Conservation (phyloP, 2,797 vertebrate species). For the Propithecus deckenii region DNA sequence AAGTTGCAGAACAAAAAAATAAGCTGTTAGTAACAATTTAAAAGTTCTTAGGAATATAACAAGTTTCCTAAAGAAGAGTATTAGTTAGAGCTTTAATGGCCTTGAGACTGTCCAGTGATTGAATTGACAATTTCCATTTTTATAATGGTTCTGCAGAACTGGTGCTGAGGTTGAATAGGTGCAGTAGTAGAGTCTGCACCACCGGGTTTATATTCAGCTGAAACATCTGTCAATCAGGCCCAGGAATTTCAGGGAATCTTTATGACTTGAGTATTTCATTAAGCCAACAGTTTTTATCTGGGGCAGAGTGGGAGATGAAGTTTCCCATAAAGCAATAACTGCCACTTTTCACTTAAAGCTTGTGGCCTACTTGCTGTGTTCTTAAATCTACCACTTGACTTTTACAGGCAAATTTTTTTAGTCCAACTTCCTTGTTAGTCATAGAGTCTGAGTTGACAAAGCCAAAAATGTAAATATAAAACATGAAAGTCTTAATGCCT, state of each 20-base stretch:
- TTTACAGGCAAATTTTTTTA: not conserved
- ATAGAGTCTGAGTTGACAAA: not conserved
- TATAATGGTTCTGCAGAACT: not conserved
- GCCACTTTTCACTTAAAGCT: not conserved
- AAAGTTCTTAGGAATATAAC: not conserved
- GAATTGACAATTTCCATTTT: not conserved
- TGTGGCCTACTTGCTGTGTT: not conserved
- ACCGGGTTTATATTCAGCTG: not conserved
- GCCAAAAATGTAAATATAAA: not conserved
- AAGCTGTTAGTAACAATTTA: not conserved
- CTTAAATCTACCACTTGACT: not conserved
- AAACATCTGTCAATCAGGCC: not conserved
- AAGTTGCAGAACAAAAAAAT: not conserved
- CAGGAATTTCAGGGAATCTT: not conserved
- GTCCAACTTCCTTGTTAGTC: not conserved
- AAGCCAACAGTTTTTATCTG: not conserved
- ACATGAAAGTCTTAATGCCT: not conserved
- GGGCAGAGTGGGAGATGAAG: not conserved
- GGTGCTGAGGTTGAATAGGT: not conserved
- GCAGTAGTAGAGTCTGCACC: not conserved
- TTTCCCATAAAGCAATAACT: not conserved
- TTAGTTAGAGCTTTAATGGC: not conserved
- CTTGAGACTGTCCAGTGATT: not conserved
- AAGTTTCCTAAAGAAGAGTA: not conserved
- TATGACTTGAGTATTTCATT: not conserved